A percentile compares a stretch with the other conserved stretches of the same genome.
Evolutionary conservation across 2,113 vertebrate species (phyloP).

Genomic region (Periophthalmus modestus): DNA sequence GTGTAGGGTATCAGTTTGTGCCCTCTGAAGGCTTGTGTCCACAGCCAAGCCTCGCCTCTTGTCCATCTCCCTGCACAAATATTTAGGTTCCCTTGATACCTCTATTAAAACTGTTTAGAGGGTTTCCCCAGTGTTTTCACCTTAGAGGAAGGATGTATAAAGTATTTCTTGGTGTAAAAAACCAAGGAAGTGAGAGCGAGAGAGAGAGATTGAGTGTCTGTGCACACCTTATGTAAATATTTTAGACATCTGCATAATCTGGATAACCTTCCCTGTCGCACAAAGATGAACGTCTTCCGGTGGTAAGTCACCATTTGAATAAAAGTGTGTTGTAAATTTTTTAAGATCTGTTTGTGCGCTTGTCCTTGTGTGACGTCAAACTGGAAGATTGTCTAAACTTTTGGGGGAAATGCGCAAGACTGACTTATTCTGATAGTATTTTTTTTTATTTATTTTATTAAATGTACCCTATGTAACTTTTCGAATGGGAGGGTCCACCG

Average conservation of each 20-base stretch:
- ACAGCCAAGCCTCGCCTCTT: constrained; percentile 62
- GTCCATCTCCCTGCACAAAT: constrained; percentile 83
- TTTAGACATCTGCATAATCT: constrained; percentile 85
- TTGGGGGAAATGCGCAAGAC: not conserved
- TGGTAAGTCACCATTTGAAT: constrained; percentile 50
- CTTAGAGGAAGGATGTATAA: constrained; percentile 82
- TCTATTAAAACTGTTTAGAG: constrained; percentile 92
- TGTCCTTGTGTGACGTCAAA: not conserved
- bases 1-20: constrained; percentile 42
- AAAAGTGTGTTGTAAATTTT: constrained; percentile 32
- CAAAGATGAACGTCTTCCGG: constrained; percentile 83
- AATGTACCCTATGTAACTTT: too few relatives aligned
- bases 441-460: too few relatives aligned
- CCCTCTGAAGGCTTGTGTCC: constrained; percentile 62
- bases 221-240: constrained; percentile 95
- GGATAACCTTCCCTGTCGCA: constrained; percentile 80
- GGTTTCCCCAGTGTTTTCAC: constrained; percentile 81
- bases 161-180: constrained; percentile 68
- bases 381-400: not conserved
- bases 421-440: too few relatives aligned
- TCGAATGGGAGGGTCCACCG: too few relatives aligned
- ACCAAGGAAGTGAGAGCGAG: constrained; percentile 65
- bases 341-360: not conserved
- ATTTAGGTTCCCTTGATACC: constrained; percentile 88
- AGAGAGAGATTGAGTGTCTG: constrained; percentile 81